Conservation (phyloP, 2,888 invertebrate species). For the Zaprionus lineosus region DNA sequence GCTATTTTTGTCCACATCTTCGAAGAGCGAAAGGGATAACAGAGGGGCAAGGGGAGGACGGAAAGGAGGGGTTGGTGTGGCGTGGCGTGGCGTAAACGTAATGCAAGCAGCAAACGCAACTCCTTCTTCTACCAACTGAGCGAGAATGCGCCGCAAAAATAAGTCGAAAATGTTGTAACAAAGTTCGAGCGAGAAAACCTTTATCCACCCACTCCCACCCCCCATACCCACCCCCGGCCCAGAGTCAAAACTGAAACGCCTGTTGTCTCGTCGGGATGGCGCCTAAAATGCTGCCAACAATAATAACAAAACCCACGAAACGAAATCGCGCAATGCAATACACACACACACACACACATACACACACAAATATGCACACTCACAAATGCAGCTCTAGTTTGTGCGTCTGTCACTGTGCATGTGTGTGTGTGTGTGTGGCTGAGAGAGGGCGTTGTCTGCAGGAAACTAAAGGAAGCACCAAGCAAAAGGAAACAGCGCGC, state of each 20-base stretch:
- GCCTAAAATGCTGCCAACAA: conserved; percentile 77
- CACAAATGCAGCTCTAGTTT: conserved; percentile 17
- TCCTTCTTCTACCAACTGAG: conserved; percentile 23
- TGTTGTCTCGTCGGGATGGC: conserved; percentile 78
- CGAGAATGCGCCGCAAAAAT: conserved; percentile 64
- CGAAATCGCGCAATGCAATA: conserved; percentile 58
- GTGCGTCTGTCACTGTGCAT: neutral
- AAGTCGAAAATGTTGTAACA: conserved; percentile 64
- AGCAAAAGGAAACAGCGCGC: conserved; percentile 76
- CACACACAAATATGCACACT: conserved; percentile 16
- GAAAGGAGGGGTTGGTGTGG: conserved; percentile 5
- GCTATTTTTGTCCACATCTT: conserved; percentile 61
- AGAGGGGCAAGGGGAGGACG: neutral
- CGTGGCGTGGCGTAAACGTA: conserved; percentile 48
- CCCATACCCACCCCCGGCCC: conserved; percentile 1
- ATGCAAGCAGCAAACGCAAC: conserved; percentile 34
- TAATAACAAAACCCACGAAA: conserved; percentile 76
- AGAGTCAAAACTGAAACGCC: conserved; percentile 64
- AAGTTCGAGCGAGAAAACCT: conserved; percentile 65
- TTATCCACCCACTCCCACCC: conserved; percentile 52
- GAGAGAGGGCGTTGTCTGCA: conserved; percentile 59
- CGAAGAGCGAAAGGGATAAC: neutral
- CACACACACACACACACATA: conserved; percentile 15
- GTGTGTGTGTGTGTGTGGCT: conserved; percentile 28
- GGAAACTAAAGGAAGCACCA: conserved; percentile 62